Evolutionary conservation across 2,888 invertebrate species (phyloP), one percentile per base, ranked within the genome.

Genomic region (Gandaritis pyraliata): DNA sequence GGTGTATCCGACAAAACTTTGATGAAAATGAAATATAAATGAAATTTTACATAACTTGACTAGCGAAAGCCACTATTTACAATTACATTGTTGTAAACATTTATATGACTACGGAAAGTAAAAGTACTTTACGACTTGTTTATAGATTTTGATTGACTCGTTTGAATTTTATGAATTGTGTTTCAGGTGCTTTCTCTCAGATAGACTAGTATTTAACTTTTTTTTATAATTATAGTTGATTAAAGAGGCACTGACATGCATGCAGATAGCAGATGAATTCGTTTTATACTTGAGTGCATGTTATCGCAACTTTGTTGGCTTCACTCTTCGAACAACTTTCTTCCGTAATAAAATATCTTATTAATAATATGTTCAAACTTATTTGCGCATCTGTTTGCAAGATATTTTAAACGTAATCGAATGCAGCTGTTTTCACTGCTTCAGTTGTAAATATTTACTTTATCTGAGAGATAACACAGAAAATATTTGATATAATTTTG

Each of bases 21-120:
- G 70, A 75, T 72, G 72, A 72, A 75, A 77, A 87, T 87, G 83
- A 86, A 88, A 86, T 88, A 68, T 76, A 75, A 88, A 91, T 91
- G 88, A 91, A 91, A 80, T 85, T 80, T 81, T 77, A 79, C 75
- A 72, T 79, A 73, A 81, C 39, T 59, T 82, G 82, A 84, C 82
- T 70, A 74, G 72, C 69, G 69, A 71, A 76, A 72, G 72, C 66
- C 23, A 70, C 69, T 74, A 71, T 81, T 55, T 63, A 64, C 55
- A 59, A 75, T 78, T 43, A 43, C 48, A 77, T 81, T 76, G 75
- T 80, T 77, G 73, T 72, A 76, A 75, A 77, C 70, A 68, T 76
- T 73, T 33, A 73, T 75, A 72, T 75, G 73, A 77, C 79, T 79
- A 78, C 77, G 58, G 55, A 70, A 67, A 36, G 77, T 78, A 74